Percentiles rank a stretch among this genome's conserved stretches.
phyloP scores from a whole-genome alignment of 2,113 vertebrate species.

The Mesembrinibis cayennensis region DNA sequence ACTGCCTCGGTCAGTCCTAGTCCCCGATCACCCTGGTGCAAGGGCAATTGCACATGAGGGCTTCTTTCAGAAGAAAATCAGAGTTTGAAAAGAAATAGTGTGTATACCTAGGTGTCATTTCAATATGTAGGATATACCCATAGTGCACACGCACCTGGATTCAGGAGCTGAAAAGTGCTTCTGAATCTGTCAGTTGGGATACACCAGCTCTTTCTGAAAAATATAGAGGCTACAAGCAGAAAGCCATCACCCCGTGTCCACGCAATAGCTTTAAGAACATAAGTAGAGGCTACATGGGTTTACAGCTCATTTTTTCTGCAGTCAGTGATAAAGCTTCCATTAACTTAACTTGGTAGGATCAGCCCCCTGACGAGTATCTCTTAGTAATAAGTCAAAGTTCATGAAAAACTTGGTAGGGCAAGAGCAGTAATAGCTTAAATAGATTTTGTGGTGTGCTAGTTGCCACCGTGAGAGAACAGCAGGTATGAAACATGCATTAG shows the following conservation, averaged over 20 bases:
- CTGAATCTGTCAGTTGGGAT: neutral
- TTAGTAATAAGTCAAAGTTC: neutral
- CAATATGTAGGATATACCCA: neutral
- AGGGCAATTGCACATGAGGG: fast-evolving
- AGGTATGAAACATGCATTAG: neutral
- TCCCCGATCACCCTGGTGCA: neutral
- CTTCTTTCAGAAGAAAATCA: neutral
- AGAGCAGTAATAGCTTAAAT: conserved; percentile 11
- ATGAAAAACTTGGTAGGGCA: neutral
- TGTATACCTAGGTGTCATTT: neutral
- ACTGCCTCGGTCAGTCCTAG: neutral
- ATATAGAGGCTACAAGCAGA: neutral
- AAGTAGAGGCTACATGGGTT: neutral
- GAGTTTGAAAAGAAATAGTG: neutral
- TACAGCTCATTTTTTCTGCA: neutral
- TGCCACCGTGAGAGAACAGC: neutral
- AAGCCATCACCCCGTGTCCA: neutral
- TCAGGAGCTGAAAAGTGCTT: neutral
- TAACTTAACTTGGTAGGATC: neutral
- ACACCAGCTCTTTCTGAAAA: neutral
- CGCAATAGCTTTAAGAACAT: neutral
- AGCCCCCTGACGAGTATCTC: neutral
- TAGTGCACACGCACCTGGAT: neutral
- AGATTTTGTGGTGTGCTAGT: neutral
- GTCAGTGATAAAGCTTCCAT: neutral